These are phyloP conservation scores for Cebus imitator DNA, from an alignment of 2,113 vertebrate species.

Conservation along the genomic window DNA sequence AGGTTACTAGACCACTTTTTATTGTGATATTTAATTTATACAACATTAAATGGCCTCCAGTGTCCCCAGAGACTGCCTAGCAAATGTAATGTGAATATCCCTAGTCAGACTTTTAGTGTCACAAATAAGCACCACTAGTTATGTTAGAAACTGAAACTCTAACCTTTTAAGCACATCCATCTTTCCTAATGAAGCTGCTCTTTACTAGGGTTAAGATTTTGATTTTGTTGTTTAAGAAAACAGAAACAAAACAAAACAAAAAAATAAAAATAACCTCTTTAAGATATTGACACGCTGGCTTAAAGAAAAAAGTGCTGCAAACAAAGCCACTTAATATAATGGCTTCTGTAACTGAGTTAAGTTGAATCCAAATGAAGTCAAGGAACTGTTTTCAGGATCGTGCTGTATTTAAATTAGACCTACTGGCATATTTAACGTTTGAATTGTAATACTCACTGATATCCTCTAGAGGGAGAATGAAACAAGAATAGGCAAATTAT, in stretches of 20 bases:
- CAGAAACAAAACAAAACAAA: background rate
- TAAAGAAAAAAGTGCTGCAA: background rate
- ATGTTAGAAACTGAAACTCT: background rate
- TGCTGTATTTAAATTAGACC: background rate
- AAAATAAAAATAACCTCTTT: background rate
- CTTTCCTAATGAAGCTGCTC: background rate
- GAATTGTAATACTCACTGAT: conserved; percentile 45
- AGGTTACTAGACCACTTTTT: background rate
- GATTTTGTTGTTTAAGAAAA: background rate
- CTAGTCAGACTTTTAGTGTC: background rate
- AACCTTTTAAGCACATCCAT: background rate
- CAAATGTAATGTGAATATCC: background rate
- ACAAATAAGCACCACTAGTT: background rate
- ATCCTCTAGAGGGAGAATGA: conserved; percentile 76
- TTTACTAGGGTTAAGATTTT: background rate
- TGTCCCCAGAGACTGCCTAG: background rate
- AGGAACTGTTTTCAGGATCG: background rate
- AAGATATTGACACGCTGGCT: background rate
- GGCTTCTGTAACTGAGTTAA: background rate
- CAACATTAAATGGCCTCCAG: background rate
- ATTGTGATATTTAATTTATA: background rate
- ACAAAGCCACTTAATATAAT: background rate
- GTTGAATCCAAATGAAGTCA: conserved; percentile 21
- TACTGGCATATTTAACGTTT: background rate
- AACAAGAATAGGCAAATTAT: conserved; percentile 39